A percentile compares a stretch with the other conserved stretches of the same genome.
Evolutionary conservation across 2,888 invertebrate genomes (phyloP).

Genomic region (Idaea dimidiata): DNA sequence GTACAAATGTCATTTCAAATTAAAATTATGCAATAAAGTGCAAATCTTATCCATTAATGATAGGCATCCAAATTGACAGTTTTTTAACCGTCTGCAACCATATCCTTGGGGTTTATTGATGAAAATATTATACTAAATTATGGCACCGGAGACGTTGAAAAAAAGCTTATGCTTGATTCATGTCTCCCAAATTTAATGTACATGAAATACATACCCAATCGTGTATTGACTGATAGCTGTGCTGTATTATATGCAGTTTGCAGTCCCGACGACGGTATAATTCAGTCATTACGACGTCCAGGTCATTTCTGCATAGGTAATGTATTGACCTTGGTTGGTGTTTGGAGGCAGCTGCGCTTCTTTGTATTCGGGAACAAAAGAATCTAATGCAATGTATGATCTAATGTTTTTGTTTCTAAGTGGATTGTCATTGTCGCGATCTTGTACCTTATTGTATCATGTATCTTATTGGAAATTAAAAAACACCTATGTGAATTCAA

Average conservation of each 20-base stretch:
- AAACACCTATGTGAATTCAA: too few relatives aligned
- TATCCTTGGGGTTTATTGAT: conserved; percentile 10
- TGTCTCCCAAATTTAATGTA: background rate
- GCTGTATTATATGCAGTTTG: conserved; percentile 12
- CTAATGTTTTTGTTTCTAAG: background rate
- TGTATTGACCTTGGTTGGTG: background rate
- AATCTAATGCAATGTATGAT: background rate
- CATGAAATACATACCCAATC: background rate
- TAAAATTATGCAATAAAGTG: too few relatives aligned
- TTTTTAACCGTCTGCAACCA: background rate
- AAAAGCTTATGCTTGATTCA: conserved; percentile 11
- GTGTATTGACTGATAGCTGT: conserved; percentile 5
- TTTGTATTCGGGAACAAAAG: background rate
- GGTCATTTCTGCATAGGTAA: background rate
- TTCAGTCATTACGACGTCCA: background rate
- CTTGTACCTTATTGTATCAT: background rate
- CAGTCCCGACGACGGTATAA: conserved; percentile 5
- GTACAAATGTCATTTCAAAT: too few relatives aligned
- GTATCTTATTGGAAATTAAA: too few relatives aligned
- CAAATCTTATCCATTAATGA: too few relatives aligned
- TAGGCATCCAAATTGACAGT: background rate
- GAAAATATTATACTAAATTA: conserved; percentile 10
- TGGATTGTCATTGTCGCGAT: background rate
- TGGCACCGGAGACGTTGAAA: conserved; percentile 5
- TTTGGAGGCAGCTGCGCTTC: background rate